Evolutionary conservation across 2,113 vertebrate species (phyloP).

Genomic region (Hystrix brachyura): DNA sequence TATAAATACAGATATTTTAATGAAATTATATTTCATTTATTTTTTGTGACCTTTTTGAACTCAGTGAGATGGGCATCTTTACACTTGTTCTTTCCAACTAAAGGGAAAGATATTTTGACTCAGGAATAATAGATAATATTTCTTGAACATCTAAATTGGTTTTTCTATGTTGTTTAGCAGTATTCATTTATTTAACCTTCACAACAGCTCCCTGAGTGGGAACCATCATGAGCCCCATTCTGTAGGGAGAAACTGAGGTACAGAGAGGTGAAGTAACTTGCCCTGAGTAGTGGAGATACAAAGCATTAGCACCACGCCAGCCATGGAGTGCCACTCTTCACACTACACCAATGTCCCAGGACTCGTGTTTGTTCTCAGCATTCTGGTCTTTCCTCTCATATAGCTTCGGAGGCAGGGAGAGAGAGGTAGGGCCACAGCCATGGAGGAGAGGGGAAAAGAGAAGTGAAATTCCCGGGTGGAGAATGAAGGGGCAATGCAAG

Average conservation of each 20-base stretch:
- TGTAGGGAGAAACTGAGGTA: neutral
- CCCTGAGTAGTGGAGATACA: neutral
- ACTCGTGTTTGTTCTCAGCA: no score
- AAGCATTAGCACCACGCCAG: rapidly evolving
- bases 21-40: neutral
- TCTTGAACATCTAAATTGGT: neutral
- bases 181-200: neutral
- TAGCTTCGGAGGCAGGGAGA: neutral
- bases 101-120: neutral
- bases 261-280: neutral
- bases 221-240: neutral
- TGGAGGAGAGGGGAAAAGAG: neutral
- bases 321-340: neutral
- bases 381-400: neutral
- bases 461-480: neutral
- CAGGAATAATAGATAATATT: neutral
- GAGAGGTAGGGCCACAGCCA: neutral
- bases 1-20: neutral
- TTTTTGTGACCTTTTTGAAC: neutral
- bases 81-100: neutral
- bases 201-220: neutral
- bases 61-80: neutral
- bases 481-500: no score
- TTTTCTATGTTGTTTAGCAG: neutral
- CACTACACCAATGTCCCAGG: rapidly evolving